Percentiles rank a stretch among this genome's conserved stretches.
Evolutionary conservation across 2,888 invertebrate genomes (phyloP).

Genomic region (Chrysopilus asiliformis): DNA sequence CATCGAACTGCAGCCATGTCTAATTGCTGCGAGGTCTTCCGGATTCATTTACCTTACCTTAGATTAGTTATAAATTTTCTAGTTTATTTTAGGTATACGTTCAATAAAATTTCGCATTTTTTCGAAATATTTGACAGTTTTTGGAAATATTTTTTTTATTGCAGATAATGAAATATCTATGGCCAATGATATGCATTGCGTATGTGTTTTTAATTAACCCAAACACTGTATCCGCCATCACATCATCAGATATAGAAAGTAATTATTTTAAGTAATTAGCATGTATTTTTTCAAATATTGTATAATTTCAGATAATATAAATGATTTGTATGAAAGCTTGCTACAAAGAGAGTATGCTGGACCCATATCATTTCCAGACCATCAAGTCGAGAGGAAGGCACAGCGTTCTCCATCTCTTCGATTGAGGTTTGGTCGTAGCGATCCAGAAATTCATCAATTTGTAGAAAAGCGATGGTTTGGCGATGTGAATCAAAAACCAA

Average conservation of each 20-base stretch:
- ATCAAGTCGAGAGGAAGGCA: constrained; percentile 62
- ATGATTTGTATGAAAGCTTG: constrained; percentile 30
- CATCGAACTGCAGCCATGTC: too few relatives aligned
- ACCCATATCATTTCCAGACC: constrained; percentile 39
- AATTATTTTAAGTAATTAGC: background rate
- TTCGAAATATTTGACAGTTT: too few relatives aligned
- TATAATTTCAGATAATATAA: constrained; percentile 22
- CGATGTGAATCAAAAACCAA: constrained; percentile 53
- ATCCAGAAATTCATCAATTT: constrained; percentile 39
- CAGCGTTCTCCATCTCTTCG: constrained; percentile 63
- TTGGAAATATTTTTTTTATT: constrained; percentile 7
- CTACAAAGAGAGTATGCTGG: constrained; percentile 35
- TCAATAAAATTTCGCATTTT: too few relatives aligned
- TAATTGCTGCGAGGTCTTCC: too few relatives aligned
- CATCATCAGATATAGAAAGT: constrained; percentile 5
- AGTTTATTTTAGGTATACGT: too few relatives aligned
- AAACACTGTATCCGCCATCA: constrained; percentile 9
- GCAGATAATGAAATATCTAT: constrained; percentile 11
- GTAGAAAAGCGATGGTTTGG: constrained; percentile 34
- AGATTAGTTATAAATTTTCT: too few relatives aligned
- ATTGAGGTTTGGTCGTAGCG: constrained; percentile 63
- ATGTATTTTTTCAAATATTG: background rate
- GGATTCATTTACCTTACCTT: too few relatives aligned
- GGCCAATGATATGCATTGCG: constrained; percentile 6
- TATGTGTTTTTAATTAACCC: constrained; percentile 9